These are phyloP conservation scores for Apodemia zela DNA, from an alignment of 2,888 invertebrate species.

Conservation along the genomic window DNA sequence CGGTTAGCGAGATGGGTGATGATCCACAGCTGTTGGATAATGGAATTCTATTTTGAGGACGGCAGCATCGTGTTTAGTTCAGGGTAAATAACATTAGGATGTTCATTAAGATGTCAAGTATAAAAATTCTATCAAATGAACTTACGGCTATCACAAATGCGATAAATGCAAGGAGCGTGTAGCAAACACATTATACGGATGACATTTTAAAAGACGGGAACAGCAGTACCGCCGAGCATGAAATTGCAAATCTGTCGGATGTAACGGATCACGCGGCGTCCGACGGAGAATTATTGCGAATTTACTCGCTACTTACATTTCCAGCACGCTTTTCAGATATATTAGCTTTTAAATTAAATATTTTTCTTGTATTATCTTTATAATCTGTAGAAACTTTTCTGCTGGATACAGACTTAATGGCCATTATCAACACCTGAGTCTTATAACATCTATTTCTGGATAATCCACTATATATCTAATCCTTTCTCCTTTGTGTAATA, in stretches of 20 bases:
- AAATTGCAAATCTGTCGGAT: conserved; percentile 15
- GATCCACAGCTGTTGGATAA: too few species aligned
- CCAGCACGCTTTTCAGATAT: background rate
- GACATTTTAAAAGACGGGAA: conserved; percentile 13
- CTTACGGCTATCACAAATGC: background rate
- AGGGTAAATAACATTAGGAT: too few species aligned
- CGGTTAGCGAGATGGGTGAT: too few species aligned
- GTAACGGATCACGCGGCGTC: conserved; percentile 5
- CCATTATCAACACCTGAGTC: too few species aligned
- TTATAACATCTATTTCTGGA: too few species aligned
- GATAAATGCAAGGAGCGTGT: conserved; percentile 4
- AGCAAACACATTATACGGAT: conserved; percentile 14
- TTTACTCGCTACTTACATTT: conserved; percentile 2
- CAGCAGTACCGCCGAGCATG: conserved; percentile 9
- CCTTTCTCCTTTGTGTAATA: too few species aligned
- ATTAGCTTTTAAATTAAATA: background rate
- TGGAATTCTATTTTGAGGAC: too few species aligned
- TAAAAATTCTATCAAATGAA: background rate
- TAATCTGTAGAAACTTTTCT: too few species aligned
- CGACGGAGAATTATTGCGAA: conserved; percentile 6
- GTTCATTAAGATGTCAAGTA: background rate
- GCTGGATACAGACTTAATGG: too few species aligned
- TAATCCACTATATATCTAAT: too few species aligned
- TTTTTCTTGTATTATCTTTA: background rate
- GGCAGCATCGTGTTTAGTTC: too few species aligned